Percentiles rank a stretch among this genome's conserved stretches.
Conservation (phyloP, 1,140 invertebrate species). For the Diorhabda sublineata region DNA sequence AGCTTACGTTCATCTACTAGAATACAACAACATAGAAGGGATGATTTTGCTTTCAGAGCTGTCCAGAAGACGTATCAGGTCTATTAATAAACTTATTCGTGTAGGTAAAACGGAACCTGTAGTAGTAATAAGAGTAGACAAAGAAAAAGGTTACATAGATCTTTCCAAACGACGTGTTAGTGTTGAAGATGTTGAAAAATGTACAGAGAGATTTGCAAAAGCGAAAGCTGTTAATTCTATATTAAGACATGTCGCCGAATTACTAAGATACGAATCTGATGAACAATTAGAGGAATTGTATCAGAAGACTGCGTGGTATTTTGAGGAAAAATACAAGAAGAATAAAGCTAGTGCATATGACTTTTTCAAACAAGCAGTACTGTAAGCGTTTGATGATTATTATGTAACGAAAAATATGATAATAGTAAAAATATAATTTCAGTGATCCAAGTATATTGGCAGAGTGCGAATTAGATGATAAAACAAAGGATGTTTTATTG, state of each 20-base stretch:
- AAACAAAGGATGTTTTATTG: slow-evolving; percentile 88
- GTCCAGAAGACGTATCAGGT: slow-evolving; percentile 95
- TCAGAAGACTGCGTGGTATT: slow-evolving; percentile 97
- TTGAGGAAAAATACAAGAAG: slow-evolving; percentile 97
- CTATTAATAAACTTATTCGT: slow-evolving; percentile 98
- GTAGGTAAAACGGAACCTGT: slow-evolving; percentile 99
- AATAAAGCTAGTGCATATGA: slow-evolving; percentile 91
- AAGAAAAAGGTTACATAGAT: slow-evolving; percentile 99
- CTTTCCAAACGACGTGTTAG: slow-evolving; percentile 98
- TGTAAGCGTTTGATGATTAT: slow-evolving; percentile 60
- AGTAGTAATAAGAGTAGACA: slow-evolving; percentile 98
- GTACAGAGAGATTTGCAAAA: slow-evolving; percentile 97
- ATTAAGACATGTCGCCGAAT: slow-evolving; percentile 92
- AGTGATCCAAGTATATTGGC: slow-evolving; percentile 91
- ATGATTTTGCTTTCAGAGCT: slow-evolving; percentile 95
- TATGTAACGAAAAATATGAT: not conserved
- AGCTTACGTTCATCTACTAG: slow-evolving; percentile 95
- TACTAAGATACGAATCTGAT: slow-evolving; percentile 85
- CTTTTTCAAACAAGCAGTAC: slow-evolving; percentile 96
- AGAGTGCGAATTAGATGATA: slow-evolving; percentile 92
- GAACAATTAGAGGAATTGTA: slow-evolving; percentile 94
- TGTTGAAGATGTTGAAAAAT: slow-evolving; percentile 95
- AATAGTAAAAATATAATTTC: slow-evolving; percentile 37
- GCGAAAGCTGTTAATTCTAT: slow-evolving; percentile 99
- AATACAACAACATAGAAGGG: slow-evolving; percentile 99